Evolutionary conservation across 2,888 invertebrate genomes (phyloP).

Genomic region (Sacculina carcini): DNA sequence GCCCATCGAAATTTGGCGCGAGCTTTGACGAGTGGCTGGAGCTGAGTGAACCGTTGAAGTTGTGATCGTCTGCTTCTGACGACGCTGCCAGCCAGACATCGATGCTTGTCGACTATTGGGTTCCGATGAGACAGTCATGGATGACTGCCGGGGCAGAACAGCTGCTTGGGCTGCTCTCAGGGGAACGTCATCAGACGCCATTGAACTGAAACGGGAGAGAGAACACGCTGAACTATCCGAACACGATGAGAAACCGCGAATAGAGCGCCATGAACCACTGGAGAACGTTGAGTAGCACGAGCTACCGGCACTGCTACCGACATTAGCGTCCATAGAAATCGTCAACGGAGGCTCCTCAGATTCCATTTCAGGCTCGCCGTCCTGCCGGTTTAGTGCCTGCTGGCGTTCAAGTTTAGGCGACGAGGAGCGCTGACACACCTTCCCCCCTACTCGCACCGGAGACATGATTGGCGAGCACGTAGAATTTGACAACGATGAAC

Average conservation of each 20-base stretch:
- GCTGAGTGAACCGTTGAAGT: slow-evolving; percentile 37
- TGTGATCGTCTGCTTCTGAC: too few species aligned
- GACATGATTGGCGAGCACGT: slow-evolving; percentile 19
- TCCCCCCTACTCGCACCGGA: slow-evolving; percentile 23
- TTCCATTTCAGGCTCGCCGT: slow-evolving; percentile 14
- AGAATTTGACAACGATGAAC: slow-evolving; percentile 12
- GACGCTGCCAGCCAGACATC: slow-evolving; percentile 23
- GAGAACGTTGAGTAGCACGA: slow-evolving; percentile 10
- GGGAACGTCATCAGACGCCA: slow-evolving; percentile 19
- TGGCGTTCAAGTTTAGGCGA: slow-evolving; percentile 30
- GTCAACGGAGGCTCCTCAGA: slow-evolving; percentile 10
- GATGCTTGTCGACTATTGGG: slow-evolving; percentile 15
- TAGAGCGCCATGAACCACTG: slow-evolving; percentile 26
- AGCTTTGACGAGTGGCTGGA: slow-evolving; percentile 27
- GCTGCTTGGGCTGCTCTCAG: neutral
- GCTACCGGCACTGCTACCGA: slow-evolving; percentile 10
- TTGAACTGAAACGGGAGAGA: slow-evolving; percentile 17
- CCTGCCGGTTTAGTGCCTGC: slow-evolving; percentile 22
- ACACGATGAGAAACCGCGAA: slow-evolving; percentile 31
- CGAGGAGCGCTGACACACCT: slow-evolving; percentile 36
- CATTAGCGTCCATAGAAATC: slow-evolving; percentile 11
- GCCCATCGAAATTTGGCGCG: slow-evolving; percentile 22
- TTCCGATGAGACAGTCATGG: slow-evolving; percentile 11
- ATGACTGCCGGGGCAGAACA: neutral
- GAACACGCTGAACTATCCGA: slow-evolving; percentile 11